A percentile compares a stretch with the other conserved stretches of the same genome.
Evolutionary conservation across 2,797 vertebrate genomes (phyloP).

Genomic region (Clarias fuscus): DNA sequence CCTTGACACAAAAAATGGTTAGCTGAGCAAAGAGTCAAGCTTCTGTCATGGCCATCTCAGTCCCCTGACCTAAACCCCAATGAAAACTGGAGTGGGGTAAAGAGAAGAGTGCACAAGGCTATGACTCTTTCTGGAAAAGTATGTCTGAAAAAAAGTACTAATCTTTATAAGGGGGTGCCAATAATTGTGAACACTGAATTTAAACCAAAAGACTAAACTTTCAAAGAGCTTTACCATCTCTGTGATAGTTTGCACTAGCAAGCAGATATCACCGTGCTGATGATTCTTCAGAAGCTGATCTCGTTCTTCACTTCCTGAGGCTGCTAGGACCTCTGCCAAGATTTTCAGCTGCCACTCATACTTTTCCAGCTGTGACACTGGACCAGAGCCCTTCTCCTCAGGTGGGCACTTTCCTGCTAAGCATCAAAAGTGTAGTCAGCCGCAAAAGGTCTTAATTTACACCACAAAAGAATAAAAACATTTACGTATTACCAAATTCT

Average conservation of each 20-base stretch:
- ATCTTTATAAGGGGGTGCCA: too few relatives aligned
- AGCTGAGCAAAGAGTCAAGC: too few relatives aligned
- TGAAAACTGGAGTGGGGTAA: too few relatives aligned
- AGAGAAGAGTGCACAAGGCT: too few relatives aligned
- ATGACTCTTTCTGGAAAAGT: too few relatives aligned
- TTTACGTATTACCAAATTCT: background rate
- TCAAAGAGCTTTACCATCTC: constrained; percentile 65
- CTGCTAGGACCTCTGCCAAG: constrained; percentile 60
- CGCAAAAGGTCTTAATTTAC: background rate
- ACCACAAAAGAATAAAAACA: constrained; percentile 1
- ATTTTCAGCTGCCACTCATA: constrained; percentile 65
- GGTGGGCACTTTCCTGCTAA: constrained; percentile 54
- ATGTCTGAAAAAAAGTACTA: too few relatives aligned
- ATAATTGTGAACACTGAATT: too few relatives aligned
- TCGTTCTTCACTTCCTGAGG: constrained; percentile 60
- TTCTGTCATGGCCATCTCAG: too few relatives aligned
- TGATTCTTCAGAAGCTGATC: constrained; percentile 67
- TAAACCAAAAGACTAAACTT: background rate
- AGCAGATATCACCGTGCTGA: constrained; percentile 65
- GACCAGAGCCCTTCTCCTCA: constrained; percentile 62
- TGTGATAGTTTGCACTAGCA: constrained; percentile 64
- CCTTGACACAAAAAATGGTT: too few relatives aligned
- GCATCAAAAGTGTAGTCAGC: background rate
- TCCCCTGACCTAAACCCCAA: too few relatives aligned
- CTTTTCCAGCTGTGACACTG: constrained; percentile 68